Conservation (phyloP, 1,140 invertebrate species). For the Rhagoletis pomonella region DNA sequence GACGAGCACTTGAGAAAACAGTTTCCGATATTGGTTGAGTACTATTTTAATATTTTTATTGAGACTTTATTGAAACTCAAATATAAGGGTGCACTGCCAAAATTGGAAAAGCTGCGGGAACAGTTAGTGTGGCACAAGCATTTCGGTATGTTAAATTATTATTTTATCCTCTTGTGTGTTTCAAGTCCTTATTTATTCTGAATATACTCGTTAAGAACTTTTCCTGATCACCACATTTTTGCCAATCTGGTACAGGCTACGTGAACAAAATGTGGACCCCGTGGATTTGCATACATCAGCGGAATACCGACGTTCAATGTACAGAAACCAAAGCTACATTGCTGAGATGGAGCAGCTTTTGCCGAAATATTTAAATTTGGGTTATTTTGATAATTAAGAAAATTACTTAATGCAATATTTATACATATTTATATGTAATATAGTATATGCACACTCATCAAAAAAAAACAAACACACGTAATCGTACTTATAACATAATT, state of each 20-base stretch:
- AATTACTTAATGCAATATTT: too few relatives aligned
- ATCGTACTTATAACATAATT: too few relatives aligned
- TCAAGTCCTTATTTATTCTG: not conserved
- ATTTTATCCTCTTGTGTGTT: too few relatives aligned
- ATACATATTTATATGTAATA: too few relatives aligned
- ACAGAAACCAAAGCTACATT: not conserved
- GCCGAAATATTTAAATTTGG: not conserved
- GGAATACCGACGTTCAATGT: not conserved
- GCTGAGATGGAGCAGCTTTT: not conserved
- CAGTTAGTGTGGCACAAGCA: slow-evolving; percentile 1
- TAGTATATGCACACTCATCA: not conserved
- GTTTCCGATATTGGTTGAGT: slow-evolving; percentile 60
- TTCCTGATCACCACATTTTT: not conserved
- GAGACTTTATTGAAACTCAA: slow-evolving; percentile 61
- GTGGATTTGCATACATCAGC: not conserved
- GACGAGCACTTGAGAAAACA: slow-evolving; percentile 57
- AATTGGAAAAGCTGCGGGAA: slow-evolving; percentile 53
- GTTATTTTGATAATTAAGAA: slow-evolving; percentile 5
- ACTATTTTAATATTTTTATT: slow-evolving; percentile 60
- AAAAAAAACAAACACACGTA: too few relatives aligned
- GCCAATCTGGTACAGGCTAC: not conserved
- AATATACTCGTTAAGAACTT: not conserved
- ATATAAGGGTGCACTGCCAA: slow-evolving; percentile 60
- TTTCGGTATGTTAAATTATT: slow-evolving; percentile 6
- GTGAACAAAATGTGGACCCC: not conserved